These are phyloP conservation scores for Drosophila subquinaria DNA, from an alignment of 2,888 invertebrate species.

Conservation along the genomic window DNA sequence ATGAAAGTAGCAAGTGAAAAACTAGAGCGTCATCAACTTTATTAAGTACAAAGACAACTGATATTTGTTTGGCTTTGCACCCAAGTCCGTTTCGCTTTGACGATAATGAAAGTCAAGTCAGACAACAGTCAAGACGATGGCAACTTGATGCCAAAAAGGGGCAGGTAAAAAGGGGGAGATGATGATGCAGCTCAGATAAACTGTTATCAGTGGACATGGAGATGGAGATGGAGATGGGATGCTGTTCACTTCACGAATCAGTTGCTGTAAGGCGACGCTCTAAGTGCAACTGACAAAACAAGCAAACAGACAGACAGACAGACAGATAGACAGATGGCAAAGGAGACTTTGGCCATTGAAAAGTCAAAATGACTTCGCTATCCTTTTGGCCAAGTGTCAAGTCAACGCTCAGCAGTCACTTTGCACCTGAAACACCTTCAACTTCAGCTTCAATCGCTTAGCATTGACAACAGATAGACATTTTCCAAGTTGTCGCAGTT, in stretches of 20 bases:
- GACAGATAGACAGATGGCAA: background rate
- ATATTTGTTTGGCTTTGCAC: constrained; percentile 17
- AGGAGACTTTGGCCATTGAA: constrained; percentile 26
- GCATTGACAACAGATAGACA: constrained; percentile 3
- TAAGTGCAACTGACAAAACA: constrained; percentile 26
- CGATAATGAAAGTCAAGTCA: constrained; percentile 63
- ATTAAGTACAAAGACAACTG: constrained; percentile 4
- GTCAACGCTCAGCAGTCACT: constrained; percentile 32
- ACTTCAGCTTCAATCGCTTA: constrained; percentile 22
- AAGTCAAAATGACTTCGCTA: constrained; percentile 27
- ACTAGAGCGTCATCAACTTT: constrained; percentile 8
- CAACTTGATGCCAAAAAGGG: constrained; percentile 41
- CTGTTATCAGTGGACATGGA: constrained; percentile 36
- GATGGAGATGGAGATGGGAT: constrained; percentile 1
- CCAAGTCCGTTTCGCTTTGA: constrained; percentile 20
- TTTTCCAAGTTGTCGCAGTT: background rate
- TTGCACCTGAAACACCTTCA: constrained; percentile 19
- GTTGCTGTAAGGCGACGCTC: constrained; percentile 36
- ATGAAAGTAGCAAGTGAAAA: constrained; percentile 22
- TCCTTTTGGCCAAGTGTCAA: constrained; percentile 41
- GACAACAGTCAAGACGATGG: constrained; percentile 59
- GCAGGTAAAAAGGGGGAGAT: constrained; percentile 4
- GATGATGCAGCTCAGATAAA: constrained; percentile 57
- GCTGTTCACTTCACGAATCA: constrained; percentile 32
- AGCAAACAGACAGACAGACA: background rate